A percentile compares a stretch with the other conserved stretches of the same genome.
phyloP scores from a whole-genome alignment of 2,113 vertebrate species.

The Gavia stellata region DNA sequence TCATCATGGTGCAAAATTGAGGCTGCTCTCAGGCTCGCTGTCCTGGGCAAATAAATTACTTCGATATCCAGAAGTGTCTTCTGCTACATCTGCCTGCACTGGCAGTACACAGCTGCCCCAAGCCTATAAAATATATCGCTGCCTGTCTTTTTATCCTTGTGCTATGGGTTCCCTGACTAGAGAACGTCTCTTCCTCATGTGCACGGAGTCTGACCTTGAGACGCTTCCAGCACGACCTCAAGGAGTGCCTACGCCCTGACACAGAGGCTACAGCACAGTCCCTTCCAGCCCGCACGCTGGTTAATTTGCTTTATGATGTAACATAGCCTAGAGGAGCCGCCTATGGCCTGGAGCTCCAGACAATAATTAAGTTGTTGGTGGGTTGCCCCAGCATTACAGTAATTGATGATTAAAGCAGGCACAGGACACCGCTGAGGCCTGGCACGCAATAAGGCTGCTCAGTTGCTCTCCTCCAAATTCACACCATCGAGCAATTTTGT shows the following conservation, averaged over 20 bases:
- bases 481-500: neutral
- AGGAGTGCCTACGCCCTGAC: accelerated
- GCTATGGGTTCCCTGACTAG: neutral
- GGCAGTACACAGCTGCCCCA: neutral
- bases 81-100: neutral
- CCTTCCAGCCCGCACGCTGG: accelerated
- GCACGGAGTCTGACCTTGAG: neutral
- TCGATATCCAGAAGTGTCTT: neutral
- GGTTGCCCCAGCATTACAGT: neutral
- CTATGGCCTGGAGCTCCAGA: neutral
- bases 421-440: neutral
- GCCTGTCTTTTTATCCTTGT: neutral
- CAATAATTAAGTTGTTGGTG: conserved; percentile 4
- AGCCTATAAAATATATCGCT: neutral
- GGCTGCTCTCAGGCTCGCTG: accelerated
- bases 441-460: neutral
- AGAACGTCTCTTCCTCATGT: neutral
- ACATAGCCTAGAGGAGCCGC: neutral
- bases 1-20: neutral
- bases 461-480: conserved; percentile 3
- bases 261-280: neutral
- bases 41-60: neutral
- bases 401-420: conserved; percentile 15
- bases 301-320: neutral
- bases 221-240: neutral